Evolutionary conservation across 2,888 invertebrate genomes (phyloP).

Genomic region (Meloe dianella): DNA sequence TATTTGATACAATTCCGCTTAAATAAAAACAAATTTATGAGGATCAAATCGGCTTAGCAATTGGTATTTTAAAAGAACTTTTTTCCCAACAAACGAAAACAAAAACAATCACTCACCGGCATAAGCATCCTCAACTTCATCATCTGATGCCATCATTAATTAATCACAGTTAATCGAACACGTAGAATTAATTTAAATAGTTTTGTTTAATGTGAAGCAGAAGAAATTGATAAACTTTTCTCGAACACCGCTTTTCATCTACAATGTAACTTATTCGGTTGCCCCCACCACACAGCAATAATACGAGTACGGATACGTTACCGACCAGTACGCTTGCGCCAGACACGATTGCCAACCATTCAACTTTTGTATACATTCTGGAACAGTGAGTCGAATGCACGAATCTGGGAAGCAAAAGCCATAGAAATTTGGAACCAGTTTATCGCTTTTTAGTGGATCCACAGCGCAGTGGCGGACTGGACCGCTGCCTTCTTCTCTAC

Average conservation of each 20-base stretch:
- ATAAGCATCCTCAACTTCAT: constrained; percentile 85
- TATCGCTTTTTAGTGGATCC: too few species aligned
- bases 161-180: constrained; percentile 20
- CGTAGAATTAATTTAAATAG: neutral
- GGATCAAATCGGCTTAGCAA: constrained; percentile 52
- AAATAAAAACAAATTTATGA: constrained; percentile 42
- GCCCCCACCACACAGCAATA: constrained; percentile 16
- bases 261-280: constrained; percentile 17
- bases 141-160: constrained; percentile 79
- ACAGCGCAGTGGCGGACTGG: too few species aligned
- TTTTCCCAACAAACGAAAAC: constrained; percentile 48
- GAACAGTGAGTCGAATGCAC: neutral
- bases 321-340: constrained; percentile 21
- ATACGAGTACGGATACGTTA: neutral
- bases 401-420: too few species aligned
- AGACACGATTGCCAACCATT: constrained; percentile 11
- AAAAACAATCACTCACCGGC: constrained; percentile 77
- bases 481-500: too few species aligned
- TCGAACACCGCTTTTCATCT: constrained; percentile 27
- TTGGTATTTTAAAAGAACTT: constrained; percentile 27
- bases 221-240: constrained; percentile 23
- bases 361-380: neutral
- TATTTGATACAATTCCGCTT: neutral
- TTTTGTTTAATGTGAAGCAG: constrained; percentile 22
- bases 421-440: too few species aligned